Evolutionary conservation across 2,888 invertebrate genomes (phyloP), one percentile per base, ranked within the genome.

Genomic region (Meteorus colon): DNA sequence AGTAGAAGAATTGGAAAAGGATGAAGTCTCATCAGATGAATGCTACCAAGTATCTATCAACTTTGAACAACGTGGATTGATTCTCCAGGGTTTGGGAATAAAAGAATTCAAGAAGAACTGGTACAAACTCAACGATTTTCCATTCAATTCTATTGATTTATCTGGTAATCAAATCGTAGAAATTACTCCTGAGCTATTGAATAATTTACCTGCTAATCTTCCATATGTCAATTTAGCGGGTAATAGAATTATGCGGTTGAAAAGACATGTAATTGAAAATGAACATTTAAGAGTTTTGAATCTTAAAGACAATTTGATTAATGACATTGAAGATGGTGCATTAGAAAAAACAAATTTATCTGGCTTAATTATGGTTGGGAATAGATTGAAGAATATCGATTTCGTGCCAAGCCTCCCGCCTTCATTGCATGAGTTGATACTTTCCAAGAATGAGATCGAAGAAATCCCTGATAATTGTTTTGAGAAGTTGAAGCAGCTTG

Each of bases 251-350:
- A 74, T 75, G 10, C 59, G 45, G 1, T 66, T 86, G 8, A 74
- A 79, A 45, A 78, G 77, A 4, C 76, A 82, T n/a, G 79, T 82
- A 62, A 84, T 86, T n/a, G 79, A 82, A 0, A 87, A 86, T 63
- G 72, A 66, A 1, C 66, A 89, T 72, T 79, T 91, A 51, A 89
- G 87, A 78, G 81, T 84, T 14, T 79, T 91, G 48, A 87, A 87
- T 73, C 80, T 91, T 14, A 84, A 83, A 4, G 81, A 84, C 51
- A 91, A 91, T 77, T 76, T 80, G 5, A 86, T 91, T 45, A 84
- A 85, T 3, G 82, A 83, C 19, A 83, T 91, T 24, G 89, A 90
- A 74, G 78, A 83, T 0, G 86, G 84, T 63, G 86, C 89, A n/a
- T 89, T 91, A n/a, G 75, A 81, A 12, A 86, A 86, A 3, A 84